A percentile compares a stretch with the other conserved stretches of the same genome.
Evolutionary conservation across 2,888 invertebrate genomes (phyloP).

Genomic region (Eretmocerus hayati): DNA sequence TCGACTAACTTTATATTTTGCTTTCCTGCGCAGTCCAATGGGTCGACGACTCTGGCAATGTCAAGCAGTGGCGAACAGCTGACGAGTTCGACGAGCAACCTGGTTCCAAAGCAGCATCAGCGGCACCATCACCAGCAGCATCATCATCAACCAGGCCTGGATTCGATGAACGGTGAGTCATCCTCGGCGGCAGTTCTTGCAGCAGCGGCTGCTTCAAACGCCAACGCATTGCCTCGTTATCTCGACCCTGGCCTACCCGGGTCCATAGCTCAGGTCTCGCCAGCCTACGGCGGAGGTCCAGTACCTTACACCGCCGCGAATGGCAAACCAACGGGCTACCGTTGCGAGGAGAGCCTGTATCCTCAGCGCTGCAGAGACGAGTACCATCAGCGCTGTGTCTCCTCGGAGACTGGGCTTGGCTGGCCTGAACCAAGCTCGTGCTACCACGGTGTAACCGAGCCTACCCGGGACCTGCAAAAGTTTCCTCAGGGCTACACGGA

Average conservation of each 20-base stretch:
- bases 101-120: conserved; percentile 38
- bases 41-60: conserved; percentile 26
- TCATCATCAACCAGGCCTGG: conserved; percentile 35
- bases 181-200: conserved; percentile 9
- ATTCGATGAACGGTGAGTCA: conserved; percentile 46
- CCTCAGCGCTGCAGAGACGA: conserved; percentile 43
- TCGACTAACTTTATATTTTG: no score
- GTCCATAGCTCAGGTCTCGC: no score
- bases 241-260: conserved; percentile 11
- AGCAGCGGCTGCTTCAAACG: conserved; percentile 5
- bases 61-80: conserved; percentile 36
- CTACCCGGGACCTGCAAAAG: conserved; percentile 33
- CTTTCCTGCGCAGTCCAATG: no score
- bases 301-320: no score
- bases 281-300: no score
- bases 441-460: conserved; percentile 1
- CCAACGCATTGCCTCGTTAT: conserved; percentile 8
- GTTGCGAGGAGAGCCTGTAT: conserved; percentile 41
- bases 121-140: conserved; percentile 32
- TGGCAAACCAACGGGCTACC: conserved; percentile 27
- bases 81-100: conserved; percentile 43
- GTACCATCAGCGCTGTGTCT: conserved; percentile 41
- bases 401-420: conserved; percentile 40
- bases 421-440: conserved; percentile 30
- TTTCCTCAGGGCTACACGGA: conserved; percentile 40